Conservation (phyloP, 2,888 invertebrate species). For the Saturnia japonica region DNA sequence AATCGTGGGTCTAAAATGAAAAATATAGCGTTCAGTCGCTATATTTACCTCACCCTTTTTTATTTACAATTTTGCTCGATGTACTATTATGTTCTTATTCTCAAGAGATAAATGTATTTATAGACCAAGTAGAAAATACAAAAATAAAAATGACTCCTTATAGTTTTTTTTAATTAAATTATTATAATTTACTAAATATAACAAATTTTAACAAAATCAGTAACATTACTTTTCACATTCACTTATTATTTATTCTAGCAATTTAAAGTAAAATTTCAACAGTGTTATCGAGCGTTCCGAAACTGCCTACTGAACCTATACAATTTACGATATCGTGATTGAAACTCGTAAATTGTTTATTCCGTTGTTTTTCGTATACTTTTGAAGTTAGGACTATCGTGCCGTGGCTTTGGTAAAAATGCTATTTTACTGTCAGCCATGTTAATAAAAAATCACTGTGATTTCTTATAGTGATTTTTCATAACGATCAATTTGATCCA, state of each 20-base stretch:
- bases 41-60: background rate
- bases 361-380: conserved; percentile 19
- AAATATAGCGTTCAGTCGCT: conserved; percentile 18
- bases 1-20: conserved; percentile 24
- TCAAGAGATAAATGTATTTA: background rate
- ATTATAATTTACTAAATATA: background rate
- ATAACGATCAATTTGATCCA: background rate
- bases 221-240: background rate
- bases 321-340: conserved; percentile 15
- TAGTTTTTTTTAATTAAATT: background rate
- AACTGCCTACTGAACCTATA: conserved; percentile 12
- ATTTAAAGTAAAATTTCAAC: conserved; percentile 5
- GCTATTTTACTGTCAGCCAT: background rate
- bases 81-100: background rate
- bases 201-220: background rate
- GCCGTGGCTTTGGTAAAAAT: background rate
- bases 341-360: conserved; percentile 30
- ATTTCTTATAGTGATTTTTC: too few species aligned
- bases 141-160: too few species aligned
- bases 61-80: conserved; percentile 1
- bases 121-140: background rate
- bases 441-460: background rate
- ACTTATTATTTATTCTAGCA: background rate
- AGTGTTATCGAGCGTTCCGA: background rate
- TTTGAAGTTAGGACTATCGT: background rate